phyloP scores from a whole-genome alignment of 2,113 vertebrate species.

The Brienomyrus brachyistius region DNA sequence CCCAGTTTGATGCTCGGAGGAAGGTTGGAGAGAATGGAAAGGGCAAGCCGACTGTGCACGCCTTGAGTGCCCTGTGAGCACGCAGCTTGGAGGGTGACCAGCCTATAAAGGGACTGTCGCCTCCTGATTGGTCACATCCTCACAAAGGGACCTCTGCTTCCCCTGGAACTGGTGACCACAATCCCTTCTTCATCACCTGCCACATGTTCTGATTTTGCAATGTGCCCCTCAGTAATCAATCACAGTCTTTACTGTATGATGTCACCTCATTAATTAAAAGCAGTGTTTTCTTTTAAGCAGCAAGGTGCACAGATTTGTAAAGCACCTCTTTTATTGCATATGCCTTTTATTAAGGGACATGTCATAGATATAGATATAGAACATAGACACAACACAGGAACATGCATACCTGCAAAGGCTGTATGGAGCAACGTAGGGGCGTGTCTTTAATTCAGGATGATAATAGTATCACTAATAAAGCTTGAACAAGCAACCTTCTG shows the following conservation, averaged over 20 bases:
- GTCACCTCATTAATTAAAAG: too few species aligned
- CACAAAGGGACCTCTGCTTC: not conserved
- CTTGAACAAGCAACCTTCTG: not conserved
- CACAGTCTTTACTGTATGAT: too few species aligned
- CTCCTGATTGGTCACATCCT: not conserved
- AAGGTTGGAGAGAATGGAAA: not conserved
- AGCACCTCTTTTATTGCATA: not conserved
- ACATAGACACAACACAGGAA: not conserved
- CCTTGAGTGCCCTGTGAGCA: not conserved
- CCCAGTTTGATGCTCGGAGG: not conserved
- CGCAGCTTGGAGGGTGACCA: not conserved
- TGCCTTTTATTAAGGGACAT: not conserved
- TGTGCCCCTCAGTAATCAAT: not conserved
- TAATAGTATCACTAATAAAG: not conserved
- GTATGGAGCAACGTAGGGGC: not conserved
- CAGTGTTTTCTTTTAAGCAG: too few species aligned
- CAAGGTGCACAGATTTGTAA: not conserved
- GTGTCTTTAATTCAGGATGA: not conserved
- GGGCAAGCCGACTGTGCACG: not conserved
- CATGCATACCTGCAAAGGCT: not conserved
- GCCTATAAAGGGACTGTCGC: not conserved
- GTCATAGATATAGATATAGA: not conserved
- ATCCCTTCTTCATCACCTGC: not conserved
- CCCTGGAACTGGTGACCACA: not conserved
- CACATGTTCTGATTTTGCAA: not conserved